phyloP scores from a whole-genome alignment of 1,140 invertebrate species.

The Cydia fagiglandana region DNA sequence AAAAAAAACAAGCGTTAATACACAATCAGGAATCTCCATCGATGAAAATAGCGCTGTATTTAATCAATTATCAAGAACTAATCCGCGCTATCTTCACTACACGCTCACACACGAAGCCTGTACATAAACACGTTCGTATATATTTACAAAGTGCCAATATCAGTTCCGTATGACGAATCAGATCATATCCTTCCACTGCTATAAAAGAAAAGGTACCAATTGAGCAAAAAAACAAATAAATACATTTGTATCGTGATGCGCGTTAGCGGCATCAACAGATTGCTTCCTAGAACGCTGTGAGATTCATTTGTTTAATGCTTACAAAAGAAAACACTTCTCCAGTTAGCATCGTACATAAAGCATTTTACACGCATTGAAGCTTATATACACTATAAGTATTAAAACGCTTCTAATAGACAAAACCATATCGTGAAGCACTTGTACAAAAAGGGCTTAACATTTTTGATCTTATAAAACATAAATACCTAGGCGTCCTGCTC shows the following conservation, averaged over 20 bases:
- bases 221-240: neutral
- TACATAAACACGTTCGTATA: constrained; percentile 24
- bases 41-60: neutral
- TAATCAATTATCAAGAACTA: constrained; percentile 16
- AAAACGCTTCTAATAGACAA: constrained; percentile 13
- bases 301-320: neutral
- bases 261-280: neutral
- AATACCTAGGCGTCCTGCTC: neutral
- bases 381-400: constrained; percentile 6
- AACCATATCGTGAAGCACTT: neutral
- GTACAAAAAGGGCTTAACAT: neutral
- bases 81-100: neutral
- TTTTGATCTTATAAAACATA: neutral
- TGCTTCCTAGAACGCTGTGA: constrained; percentile 2
- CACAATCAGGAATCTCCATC: too few relatives aligned
- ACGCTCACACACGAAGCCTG: constrained; percentile 29
- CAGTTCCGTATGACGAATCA: too few relatives aligned
- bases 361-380: constrained; percentile 17
- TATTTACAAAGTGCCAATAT: neutral
- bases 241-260: neutral
- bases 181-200: constrained; percentile 11
- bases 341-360: neutral
- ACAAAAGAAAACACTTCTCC: neutral
- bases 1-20: constrained; percentile 45
- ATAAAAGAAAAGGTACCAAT: constrained; percentile 5